These are phyloP conservation scores for Drosophila gaucha DNA, from an alignment of 2,888 invertebrate genomes.

Conservation along the genomic window DNA sequence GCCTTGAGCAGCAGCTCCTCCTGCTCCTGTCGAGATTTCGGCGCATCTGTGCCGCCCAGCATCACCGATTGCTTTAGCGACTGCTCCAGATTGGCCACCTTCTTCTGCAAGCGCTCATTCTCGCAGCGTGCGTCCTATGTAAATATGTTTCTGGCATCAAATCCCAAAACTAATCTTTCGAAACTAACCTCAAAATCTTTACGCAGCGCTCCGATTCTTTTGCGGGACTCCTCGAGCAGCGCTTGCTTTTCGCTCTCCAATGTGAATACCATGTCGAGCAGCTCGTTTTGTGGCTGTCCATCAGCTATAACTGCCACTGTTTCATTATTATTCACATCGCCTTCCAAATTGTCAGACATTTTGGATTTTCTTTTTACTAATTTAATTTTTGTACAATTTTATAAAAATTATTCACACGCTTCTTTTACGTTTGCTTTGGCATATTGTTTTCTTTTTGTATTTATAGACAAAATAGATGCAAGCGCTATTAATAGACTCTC, in stretches of 20 bases:
- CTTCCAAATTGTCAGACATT: conserved; percentile 73
- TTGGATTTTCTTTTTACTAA: conserved; percentile 55
- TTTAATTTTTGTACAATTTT: conserved; percentile 25
- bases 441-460: conserved; percentile 62
- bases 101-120: conserved; percentile 82
- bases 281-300: conserved; percentile 73
- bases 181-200: conserved; percentile 84
- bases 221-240: conserved; percentile 83
- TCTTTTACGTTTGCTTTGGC: conserved; percentile 18
- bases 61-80: conserved; percentile 83
- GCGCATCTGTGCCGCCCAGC: conserved; percentile 81
- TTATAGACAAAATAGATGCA: conserved; percentile 70
- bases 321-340: conserved; percentile 77
- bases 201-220: conserved; percentile 79
- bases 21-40: conserved; percentile 83
- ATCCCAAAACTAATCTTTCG: neutral
- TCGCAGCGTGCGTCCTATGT: conserved; percentile 78
- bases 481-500: conserved; percentile 62
- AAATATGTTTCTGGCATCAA: neutral
- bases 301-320: conserved; percentile 1
- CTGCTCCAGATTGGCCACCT: conserved; percentile 81
- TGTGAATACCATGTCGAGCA: conserved; percentile 83
- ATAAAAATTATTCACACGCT: conserved; percentile 30
- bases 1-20: conserved; percentile 87
- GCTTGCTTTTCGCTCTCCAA: conserved; percentile 84